Percentiles rank a stretch among this genome's conserved stretches.
Evolutionary conservation across 2,113 vertebrate species (phyloP).

Genomic region (Chaenocephalus aceratus): DNA sequence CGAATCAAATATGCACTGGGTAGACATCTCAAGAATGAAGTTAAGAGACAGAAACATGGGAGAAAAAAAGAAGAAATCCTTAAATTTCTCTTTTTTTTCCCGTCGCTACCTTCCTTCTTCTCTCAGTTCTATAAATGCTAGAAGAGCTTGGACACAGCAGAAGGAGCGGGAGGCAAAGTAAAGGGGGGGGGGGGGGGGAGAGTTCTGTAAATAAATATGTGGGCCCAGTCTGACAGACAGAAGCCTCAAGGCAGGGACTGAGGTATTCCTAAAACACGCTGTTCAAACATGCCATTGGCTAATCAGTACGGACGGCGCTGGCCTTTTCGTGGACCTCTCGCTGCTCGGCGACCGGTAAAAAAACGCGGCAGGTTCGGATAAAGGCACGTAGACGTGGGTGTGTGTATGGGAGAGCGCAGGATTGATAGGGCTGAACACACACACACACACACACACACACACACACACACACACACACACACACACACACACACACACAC

Average conservation of each 20-base stretch:
- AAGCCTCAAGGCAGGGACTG: constrained; percentile 66
- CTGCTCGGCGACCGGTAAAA: constrained; percentile 24
- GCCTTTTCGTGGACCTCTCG: constrained; percentile 16
- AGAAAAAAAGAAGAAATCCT: neutral
- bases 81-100: neutral
- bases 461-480: too few relatives aligned
- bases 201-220: constrained; percentile 75
- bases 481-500: too few relatives aligned
- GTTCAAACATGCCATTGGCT: constrained; percentile 55
- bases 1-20: constrained; percentile 55
- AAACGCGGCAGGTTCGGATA: constrained; percentile 25
- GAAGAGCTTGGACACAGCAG: constrained; percentile 44
- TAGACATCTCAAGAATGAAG: constrained; percentile 58
- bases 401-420: constrained; percentile 22
- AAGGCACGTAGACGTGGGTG: constrained; percentile 14
- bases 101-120: constrained; percentile 2
- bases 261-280: constrained; percentile 59
- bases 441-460: constrained; percentile 37
- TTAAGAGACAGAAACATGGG: constrained; percentile 17
- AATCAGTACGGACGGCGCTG: constrained; percentile 46
- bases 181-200: constrained; percentile 39
- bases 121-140: constrained; percentile 29
- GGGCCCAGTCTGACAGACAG: constrained; percentile 68
- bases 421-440: constrained; percentile 47
- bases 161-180: constrained; percentile 50